These are phyloP conservation scores for Rhodinocichla rosea DNA, from an alignment of 2,113 vertebrate genomes.

Conservation along the genomic window DNA sequence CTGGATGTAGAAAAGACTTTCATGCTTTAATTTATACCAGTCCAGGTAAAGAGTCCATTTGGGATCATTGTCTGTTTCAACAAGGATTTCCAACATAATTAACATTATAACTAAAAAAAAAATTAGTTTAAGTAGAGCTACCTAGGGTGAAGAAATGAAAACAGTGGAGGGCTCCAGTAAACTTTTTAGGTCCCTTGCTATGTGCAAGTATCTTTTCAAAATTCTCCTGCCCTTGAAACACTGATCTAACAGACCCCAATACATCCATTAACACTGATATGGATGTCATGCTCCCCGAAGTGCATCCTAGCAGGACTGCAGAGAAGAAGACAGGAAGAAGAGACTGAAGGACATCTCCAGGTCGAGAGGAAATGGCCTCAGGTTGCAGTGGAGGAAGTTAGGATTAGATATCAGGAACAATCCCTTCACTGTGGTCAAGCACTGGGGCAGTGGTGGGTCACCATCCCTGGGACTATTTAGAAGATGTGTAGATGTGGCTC, in stretches of 20 bases:
- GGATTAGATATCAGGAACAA: neutral
- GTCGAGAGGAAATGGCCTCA: fast-evolving
- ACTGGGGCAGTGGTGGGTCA: neutral
- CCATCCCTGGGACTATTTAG: neutral
- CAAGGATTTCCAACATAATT: neutral
- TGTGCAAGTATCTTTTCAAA: neutral
- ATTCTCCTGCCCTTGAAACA: neutral
- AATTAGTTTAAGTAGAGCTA: neutral
- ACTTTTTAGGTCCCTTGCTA: neutral
- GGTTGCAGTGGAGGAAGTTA: neutral
- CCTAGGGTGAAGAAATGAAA: neutral
- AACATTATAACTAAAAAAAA: neutral
- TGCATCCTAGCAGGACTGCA: neutral
- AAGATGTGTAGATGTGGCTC: neutral
- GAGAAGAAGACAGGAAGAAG: neutral
- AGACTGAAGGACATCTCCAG: neutral
- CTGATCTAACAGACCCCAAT: neutral
- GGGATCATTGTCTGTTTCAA: neutral
- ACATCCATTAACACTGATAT: neutral
- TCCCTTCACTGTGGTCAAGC: neutral
- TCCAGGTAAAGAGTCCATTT: neutral
- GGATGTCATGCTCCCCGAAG: neutral
- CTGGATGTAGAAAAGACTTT: neutral
- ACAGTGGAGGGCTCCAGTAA: neutral
- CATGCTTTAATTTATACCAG: neutral